Evolutionary conservation across 2,113 vertebrate species (phyloP).

Genomic region (Lycaon pictus): DNA sequence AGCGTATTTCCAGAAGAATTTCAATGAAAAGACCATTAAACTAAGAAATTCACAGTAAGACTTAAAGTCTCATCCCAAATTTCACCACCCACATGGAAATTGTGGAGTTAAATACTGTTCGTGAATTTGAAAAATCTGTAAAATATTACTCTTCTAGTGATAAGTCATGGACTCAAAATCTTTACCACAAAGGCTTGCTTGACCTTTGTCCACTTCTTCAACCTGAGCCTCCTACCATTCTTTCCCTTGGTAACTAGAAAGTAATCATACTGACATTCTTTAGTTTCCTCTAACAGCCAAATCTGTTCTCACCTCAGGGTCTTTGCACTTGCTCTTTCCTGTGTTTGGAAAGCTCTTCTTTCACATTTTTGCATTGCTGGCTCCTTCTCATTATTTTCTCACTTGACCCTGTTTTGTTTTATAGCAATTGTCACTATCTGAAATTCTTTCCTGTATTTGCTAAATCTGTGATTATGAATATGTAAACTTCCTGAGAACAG

Average conservation of each 20-base stretch:
- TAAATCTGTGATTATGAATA: not conserved
- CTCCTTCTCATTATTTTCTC: not conserved
- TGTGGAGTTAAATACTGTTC: not conserved
- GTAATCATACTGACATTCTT: not conserved
- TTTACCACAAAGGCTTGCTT: not conserved
- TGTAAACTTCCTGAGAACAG: not conserved
- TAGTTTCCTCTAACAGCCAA: not conserved
- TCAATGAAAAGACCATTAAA: not conserved
- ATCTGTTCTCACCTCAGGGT: not conserved
- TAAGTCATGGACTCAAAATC: not conserved
- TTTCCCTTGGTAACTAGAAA: not conserved
- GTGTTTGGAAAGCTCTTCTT: not conserved
- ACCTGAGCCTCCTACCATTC: not conserved
- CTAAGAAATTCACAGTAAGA: not conserved
- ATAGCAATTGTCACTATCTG: not conserved
- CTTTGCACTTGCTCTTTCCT: no score
- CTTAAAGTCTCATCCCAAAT: not conserved
- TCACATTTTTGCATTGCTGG: not conserved
- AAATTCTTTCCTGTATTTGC: not conserved
- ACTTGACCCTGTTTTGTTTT: not conserved
- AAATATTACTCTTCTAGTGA: not conserved
- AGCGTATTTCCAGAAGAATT: not conserved
- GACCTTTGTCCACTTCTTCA: not conserved
- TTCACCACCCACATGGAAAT: not conserved
- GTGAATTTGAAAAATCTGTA: not conserved